Percentiles rank a stretch among this genome's conserved stretches.
Conservation (phyloP, 2,888 invertebrate species). For the Thereva nobilitata region DNA sequence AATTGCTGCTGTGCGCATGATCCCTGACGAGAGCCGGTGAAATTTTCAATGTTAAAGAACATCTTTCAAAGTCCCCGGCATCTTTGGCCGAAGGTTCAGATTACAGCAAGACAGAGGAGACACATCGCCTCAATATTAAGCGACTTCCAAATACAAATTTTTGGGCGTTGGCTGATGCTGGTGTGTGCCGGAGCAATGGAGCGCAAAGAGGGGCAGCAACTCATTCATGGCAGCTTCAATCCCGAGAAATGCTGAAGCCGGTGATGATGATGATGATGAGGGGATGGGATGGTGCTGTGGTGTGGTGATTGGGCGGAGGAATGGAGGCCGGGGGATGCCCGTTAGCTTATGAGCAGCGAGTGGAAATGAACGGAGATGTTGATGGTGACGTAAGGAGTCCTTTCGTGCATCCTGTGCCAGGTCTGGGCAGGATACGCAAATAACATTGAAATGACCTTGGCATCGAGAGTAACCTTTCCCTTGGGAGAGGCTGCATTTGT, state of each 20-base stretch:
- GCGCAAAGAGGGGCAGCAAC: too few relatives aligned
- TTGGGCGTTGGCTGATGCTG: conserved; percentile 18
- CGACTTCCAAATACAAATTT: conserved; percentile 13
- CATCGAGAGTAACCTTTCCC: conserved; percentile 27
- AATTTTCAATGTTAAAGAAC: not conserved
- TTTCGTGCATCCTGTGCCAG: conserved; percentile 6
- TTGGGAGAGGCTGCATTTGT: conserved; percentile 5
- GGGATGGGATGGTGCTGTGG: not conserved
- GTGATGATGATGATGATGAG: conserved; percentile 8
- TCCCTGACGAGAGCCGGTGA: not conserved
- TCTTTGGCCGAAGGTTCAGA: conserved; percentile 20
- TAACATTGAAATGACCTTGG: conserved; percentile 28
- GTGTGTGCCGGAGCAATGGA: too few relatives aligned
- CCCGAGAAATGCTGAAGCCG: not conserved
- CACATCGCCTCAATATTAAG: not conserved
- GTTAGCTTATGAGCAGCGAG: too few relatives aligned
- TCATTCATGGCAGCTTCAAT: conserved; percentile 21
- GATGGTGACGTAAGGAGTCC: conserved; percentile 17
- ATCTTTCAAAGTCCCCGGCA: conserved; percentile 4
- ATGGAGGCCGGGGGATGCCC: too few relatives aligned
- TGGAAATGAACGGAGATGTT: too few relatives aligned
- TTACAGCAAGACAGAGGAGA: not conserved
- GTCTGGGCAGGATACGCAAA: too few relatives aligned
- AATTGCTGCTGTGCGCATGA: conserved; percentile 1
- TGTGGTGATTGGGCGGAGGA: too few relatives aligned